phyloP scores from a whole-genome alignment of 1,140 invertebrate genomes.

The Drosophila insularis region DNA sequence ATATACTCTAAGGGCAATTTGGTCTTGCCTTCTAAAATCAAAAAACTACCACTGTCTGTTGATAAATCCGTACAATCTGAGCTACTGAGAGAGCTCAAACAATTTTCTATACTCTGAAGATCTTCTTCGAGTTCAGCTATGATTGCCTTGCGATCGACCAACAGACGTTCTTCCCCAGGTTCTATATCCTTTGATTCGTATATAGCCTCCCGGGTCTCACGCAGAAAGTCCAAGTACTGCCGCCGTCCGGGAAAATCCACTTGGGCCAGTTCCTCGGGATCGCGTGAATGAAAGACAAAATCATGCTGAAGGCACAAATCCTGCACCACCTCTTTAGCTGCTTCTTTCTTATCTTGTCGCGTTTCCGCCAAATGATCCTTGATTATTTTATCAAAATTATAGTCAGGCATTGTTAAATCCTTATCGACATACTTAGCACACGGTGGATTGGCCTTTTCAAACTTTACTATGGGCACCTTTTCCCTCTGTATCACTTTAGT shows the following conservation, averaged over 20 bases:
- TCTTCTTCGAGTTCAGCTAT: conserved; percentile 69
- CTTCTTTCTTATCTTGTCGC: conserved; percentile 39
- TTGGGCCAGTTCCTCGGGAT: conserved; percentile 53
- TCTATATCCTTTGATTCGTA: conserved; percentile 67
- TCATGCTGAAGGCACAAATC: conserved; percentile 57
- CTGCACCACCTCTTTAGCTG: conserved; percentile 27
- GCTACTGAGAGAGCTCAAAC: conserved; percentile 71
- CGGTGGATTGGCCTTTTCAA: conserved; percentile 62
- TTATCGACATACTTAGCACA: conserved; percentile 54
- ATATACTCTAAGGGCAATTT: conserved; percentile 79
- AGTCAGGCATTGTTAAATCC: conserved; percentile 57
- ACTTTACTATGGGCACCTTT: conserved; percentile 39
- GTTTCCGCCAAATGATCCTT: conserved; percentile 54
- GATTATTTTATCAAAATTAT: conserved; percentile 60
- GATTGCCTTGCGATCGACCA: conserved; percentile 56
- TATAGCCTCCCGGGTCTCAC: conserved; percentile 57
- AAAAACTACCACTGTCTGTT: conserved; percentile 73
- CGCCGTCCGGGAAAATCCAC: conserved; percentile 61
- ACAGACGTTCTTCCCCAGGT: conserved; percentile 50
- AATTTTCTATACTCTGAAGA: conserved; percentile 71
- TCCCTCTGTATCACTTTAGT: conserved; percentile 39
- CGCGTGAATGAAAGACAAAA: conserved; percentile 63
- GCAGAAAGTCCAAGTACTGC: conserved; percentile 64
- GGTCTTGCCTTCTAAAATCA: conserved; percentile 65
- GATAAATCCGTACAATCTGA: conserved; percentile 75